Evolutionary conservation across 2,888 invertebrate genomes (phyloP).

Genomic region (Chymomyza fuscimana): DNA sequence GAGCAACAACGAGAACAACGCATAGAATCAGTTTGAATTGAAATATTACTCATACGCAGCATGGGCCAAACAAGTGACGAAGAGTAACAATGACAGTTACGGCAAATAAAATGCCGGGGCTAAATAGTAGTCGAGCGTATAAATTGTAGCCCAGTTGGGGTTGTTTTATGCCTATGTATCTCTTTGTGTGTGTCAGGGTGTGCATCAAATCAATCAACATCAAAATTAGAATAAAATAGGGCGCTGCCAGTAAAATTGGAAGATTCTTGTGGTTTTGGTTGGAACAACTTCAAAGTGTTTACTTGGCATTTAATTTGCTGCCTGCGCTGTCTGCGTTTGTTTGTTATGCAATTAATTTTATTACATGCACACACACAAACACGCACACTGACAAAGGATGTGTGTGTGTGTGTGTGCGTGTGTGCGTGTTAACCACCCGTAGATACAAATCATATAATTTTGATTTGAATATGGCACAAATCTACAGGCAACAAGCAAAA

Average conservation of each 20-base stretch:
- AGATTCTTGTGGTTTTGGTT: not conserved
- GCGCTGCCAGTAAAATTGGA: conserved; percentile 36
- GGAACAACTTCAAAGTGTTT: conserved; percentile 66
- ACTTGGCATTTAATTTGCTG: conserved; percentile 66
- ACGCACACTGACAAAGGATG: too few relatives aligned
- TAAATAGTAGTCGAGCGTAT: not conserved
- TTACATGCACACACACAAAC: not conserved
- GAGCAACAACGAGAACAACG: not conserved
- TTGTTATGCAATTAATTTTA: conserved; percentile 2
- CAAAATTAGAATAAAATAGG: conserved; percentile 55
- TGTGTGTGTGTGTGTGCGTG: not conserved
- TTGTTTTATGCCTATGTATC: not conserved
- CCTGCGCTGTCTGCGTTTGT: conserved; percentile 4
- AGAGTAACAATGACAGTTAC: not conserved
- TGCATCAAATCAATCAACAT: conserved; percentile 61
- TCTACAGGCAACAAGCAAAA: conserved; percentile 26
- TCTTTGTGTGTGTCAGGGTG: not conserved
- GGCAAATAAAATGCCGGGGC: not conserved
- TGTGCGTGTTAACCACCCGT: conserved; percentile 2
- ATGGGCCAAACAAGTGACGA: not conserved
- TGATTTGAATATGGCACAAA: conserved; percentile 53
- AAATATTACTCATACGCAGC: not conserved
- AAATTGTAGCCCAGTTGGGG: not conserved
- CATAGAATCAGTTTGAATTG: not conserved
- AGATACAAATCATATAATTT: conserved; percentile 64